Conservation (phyloP, 2,797 vertebrate genomes). For the Crax fasciolata region DNA sequence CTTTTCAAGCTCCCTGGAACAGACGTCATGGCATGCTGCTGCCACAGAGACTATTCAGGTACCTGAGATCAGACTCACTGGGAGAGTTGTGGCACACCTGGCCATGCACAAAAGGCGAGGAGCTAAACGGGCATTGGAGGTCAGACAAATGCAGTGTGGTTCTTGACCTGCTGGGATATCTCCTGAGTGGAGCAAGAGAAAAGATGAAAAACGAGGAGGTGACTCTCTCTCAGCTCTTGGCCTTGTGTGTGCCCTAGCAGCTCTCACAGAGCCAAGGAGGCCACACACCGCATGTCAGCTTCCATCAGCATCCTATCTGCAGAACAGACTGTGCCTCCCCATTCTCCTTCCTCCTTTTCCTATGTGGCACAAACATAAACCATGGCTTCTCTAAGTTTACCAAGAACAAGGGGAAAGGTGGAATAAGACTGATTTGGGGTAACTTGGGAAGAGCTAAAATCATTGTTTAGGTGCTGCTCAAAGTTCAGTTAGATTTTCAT, state of each 20-base stretch:
- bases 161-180: background rate
- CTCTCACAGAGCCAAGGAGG: background rate
- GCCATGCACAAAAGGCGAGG: background rate
- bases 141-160: background rate
- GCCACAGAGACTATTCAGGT: fast-evolving
- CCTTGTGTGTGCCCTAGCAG: background rate
- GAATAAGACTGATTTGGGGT: background rate
- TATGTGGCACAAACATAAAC: background rate
- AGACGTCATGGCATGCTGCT: background rate
- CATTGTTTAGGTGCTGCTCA: background rate
- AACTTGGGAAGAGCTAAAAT: background rate
- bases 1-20: background rate
- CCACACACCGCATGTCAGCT: background rate
- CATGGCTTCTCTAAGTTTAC: background rate
- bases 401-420: background rate
- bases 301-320: background rate
- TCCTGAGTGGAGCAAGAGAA: background rate
- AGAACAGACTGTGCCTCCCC: background rate
- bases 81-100: background rate
- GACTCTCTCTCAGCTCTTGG: background rate
- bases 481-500: background rate
- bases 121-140: background rate
- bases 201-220: background rate
- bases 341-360: background rate
- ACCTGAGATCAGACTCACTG: background rate